Percentiles rank a stretch among this genome's conserved stretches.
These are phyloP conservation scores for Drosophila picticornis DNA, from an alignment of 2,888 invertebrate species.

Conservation along the genomic window DNA sequence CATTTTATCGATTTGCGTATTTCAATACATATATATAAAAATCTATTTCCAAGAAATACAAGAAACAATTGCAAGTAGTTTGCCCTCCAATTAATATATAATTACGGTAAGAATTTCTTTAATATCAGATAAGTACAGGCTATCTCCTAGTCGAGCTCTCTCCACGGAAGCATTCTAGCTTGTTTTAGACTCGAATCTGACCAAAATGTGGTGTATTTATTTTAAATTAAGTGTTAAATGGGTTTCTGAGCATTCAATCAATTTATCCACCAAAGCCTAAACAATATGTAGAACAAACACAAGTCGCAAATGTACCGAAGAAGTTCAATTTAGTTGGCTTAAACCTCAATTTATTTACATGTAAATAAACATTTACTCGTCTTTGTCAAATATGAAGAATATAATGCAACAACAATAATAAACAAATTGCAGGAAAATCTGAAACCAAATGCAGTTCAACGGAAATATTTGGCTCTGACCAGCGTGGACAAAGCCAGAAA, in stretches of 20 bases:
- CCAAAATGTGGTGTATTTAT: constrained; percentile 36
- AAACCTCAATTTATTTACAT: neutral
- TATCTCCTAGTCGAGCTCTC: neutral
- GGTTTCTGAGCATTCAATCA: neutral
- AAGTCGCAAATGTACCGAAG: neutral
- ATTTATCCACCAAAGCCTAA: neutral
- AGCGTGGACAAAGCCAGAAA: neutral
- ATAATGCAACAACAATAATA: constrained; percentile 6
- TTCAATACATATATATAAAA: neutral
- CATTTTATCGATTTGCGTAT: neutral
- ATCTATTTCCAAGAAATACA: neutral
- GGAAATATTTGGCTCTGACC: constrained; percentile 65
- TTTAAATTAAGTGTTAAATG: constrained; percentile 54
- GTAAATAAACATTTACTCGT: constrained; percentile 3
- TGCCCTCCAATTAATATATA: neutral
- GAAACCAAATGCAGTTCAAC: constrained; percentile 52
- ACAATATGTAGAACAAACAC: neutral
- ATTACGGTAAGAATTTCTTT: neutral
- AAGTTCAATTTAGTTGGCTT: neutral
- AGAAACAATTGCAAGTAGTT: neutral
- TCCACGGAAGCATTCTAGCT: neutral
- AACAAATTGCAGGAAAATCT: constrained; percentile 33
- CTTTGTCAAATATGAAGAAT: neutral
- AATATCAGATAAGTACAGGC: neutral
- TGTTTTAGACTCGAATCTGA: constrained; percentile 21